phyloP scores from a whole-genome alignment of 2,113 vertebrate genomes.

The Gracilinanus agilis region DNA sequence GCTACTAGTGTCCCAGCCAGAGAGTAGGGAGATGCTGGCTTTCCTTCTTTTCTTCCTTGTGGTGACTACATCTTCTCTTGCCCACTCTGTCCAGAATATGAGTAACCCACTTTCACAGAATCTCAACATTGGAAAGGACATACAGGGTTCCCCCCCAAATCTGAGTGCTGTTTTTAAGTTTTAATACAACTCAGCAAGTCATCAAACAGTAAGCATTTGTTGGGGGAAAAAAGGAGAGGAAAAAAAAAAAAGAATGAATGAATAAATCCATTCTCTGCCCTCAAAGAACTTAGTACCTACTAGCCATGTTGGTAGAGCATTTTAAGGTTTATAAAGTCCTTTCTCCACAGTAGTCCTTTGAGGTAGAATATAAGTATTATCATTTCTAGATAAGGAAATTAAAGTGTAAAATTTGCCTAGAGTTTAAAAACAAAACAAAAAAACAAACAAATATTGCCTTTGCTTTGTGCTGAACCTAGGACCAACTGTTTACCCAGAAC shows the following conservation, averaged over 20 bases:
- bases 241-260: background rate
- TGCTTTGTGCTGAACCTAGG: background rate
- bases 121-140: background rate
- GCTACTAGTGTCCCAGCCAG: background rate
- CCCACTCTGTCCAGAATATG: background rate
- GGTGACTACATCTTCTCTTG: background rate
- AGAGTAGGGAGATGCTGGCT: background rate
- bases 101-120: background rate
- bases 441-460: background rate
- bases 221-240: too few species aligned
- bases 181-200: background rate
- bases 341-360: background rate
- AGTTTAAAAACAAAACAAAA: background rate
- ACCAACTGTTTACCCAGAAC: background rate
- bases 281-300: background rate
- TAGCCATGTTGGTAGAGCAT: background rate
- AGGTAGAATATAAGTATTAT: background rate
- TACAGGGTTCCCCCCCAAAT: background rate
- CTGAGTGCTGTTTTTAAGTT: background rate
- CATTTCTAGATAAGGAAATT: background rate
- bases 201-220: too few species aligned
- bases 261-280: background rate
- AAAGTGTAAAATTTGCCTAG: background rate
- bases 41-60: background rate
- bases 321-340: background rate